phyloP scores from a whole-genome alignment of 2,113 vertebrate genomes.

The Periophthalmus modestus region DNA sequence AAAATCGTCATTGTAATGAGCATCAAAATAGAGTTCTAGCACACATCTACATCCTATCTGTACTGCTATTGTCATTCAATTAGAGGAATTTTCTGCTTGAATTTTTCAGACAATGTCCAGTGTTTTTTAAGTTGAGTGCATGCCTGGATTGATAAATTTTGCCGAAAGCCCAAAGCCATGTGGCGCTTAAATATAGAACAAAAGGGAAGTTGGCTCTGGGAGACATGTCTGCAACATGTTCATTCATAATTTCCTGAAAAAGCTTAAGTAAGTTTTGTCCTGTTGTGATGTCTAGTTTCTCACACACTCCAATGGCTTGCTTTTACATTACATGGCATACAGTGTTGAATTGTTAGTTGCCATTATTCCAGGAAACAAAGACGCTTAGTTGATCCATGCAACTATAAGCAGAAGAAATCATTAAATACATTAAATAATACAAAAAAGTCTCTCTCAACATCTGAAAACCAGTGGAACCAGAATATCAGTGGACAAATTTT shows the following conservation, averaged over 20 bases:
- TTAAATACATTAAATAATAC: too few species aligned
- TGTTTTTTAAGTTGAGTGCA: conserved; percentile 43
- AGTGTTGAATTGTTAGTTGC: too few species aligned
- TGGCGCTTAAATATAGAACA: conserved; percentile 11
- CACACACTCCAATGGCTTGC: too few species aligned
- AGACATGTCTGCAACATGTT: background rate
- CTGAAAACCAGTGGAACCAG: too few species aligned
- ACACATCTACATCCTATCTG: conserved; percentile 14
- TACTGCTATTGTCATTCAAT: conserved; percentile 38
- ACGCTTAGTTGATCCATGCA: too few species aligned
- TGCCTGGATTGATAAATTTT: conserved; percentile 43
- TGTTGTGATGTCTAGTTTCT: too few species aligned
- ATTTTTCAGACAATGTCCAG: conserved; percentile 37
- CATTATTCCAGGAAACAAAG: too few species aligned
- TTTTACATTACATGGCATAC: too few species aligned
- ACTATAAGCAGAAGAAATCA: too few species aligned
- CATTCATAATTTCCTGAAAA: background rate
- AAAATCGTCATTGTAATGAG: conserved; percentile 28
- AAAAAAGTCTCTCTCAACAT: too few species aligned
- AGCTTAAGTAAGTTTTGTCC: background rate
- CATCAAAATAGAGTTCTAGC: background rate
- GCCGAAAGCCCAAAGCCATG: conserved; percentile 14
- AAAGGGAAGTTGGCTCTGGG: conserved; percentile 19
- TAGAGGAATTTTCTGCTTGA: conserved; percentile 37
- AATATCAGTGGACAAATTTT: too few species aligned